phyloP scores from a whole-genome alignment of 1,140 invertebrate genomes.

The Drosophila ohnishii region DNA sequence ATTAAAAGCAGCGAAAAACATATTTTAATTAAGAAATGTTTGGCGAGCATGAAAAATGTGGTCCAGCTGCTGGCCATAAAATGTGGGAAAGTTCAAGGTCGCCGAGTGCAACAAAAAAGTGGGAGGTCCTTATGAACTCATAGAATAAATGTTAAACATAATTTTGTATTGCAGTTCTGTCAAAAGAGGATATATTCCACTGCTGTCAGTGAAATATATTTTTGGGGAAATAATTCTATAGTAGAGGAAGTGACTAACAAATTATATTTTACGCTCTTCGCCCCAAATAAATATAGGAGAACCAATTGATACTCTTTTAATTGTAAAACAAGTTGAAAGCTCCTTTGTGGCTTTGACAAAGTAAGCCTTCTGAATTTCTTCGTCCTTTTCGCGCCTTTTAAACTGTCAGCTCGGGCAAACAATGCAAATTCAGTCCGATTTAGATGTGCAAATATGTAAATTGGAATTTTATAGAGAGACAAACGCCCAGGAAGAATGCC shows the following conservation, averaged over 20 bases:
- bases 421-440: slow-evolving; percentile 44
- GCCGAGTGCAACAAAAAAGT: background rate
- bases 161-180: background rate
- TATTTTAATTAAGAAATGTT: slow-evolving; percentile 49
- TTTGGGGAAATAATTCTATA: too few relatives aligned
- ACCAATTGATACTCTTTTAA: background rate
- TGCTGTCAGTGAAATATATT: too few relatives aligned
- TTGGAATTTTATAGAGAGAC: slow-evolving; percentile 65
- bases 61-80: background rate
- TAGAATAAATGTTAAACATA: background rate
- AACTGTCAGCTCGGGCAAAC: slow-evolving; percentile 36
- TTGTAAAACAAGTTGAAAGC: background rate
- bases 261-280: background rate
- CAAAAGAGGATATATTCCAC: too few relatives aligned
- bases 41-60: slow-evolving; percentile 7
- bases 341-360: slow-evolving; percentile 14
- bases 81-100: slow-evolving; percentile 18
- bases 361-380: slow-evolving; percentile 11
- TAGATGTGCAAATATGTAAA: slow-evolving; percentile 57
- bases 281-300: background rate
- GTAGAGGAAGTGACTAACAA: too few relatives aligned
- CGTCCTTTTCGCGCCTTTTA: background rate
- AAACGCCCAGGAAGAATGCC: background rate
- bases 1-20: slow-evolving; percentile 35
- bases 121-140: background rate